Evolutionary conservation across 92 coral and sea anemone genomes (phyloP).

Genomic region (Porites lobata): DNA sequence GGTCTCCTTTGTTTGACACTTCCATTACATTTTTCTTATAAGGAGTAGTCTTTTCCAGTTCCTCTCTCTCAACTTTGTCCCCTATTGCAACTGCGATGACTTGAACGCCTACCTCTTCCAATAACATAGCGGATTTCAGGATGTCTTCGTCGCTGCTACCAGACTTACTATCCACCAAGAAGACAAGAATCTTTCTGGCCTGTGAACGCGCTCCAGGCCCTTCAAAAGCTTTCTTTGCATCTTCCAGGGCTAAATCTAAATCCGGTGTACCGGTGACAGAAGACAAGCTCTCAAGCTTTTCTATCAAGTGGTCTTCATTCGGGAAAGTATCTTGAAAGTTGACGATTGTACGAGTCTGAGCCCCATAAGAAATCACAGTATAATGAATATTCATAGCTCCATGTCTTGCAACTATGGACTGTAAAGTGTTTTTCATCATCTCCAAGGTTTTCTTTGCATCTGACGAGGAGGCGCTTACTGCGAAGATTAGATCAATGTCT

Average conservation of each 20-base stretch:
- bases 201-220: constrained; percentile 61
- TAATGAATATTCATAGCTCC: constrained; percentile 72
- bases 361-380: constrained; percentile 81
- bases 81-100: constrained; percentile 81
- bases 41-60: constrained; percentile 56
- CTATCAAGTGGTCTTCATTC: constrained; percentile 54
- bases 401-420: constrained; percentile 75
- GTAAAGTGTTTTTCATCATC: constrained; percentile 79
- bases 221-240: constrained; percentile 53
- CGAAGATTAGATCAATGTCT: constrained; percentile 80
- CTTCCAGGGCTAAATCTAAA: constrained; percentile 37
- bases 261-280: constrained; percentile 74
- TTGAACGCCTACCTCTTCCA: constrained; percentile 57
- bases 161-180: constrained; percentile 76
- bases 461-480: constrained; percentile 82
- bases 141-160: constrained; percentile 32
- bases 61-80: constrained; percentile 45
- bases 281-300: constrained; percentile 28
- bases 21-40: constrained; percentile 59
- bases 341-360: constrained; percentile 60
- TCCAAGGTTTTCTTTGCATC: constrained; percentile 64
- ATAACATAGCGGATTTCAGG: constrained; percentile 24
- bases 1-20: constrained; percentile 61
- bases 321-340: constrained; percentile 77
- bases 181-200: constrained; percentile 62